Base-by-base conservation (phyloP, 92 coral and sea anemone genomes). In the Heliopora coerulea region DNA sequence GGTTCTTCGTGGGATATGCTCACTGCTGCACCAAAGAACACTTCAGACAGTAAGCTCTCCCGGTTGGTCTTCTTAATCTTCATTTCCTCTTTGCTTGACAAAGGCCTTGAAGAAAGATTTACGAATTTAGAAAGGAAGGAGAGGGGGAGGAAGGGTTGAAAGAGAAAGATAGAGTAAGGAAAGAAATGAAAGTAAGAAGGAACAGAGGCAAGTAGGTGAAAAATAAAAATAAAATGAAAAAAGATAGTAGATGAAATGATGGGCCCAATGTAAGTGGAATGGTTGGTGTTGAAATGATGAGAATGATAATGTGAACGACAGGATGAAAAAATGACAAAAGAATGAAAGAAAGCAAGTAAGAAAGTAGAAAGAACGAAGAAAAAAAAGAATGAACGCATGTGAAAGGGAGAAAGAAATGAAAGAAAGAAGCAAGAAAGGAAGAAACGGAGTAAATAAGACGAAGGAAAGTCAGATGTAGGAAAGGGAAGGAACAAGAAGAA, bases 31-130 rank as follows among this genome's bases (percentile, higher is more conserved):
- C 91, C 88, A 52, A 92, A 92, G 39, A 92, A 85, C 10, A 92
- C 97, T 73, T 92, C 97, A 9, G 97, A 92, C 25, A 92, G 83
- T 54, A 92, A 83, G 67, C 90, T 87, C 67, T 89, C 90, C 31
- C 91, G 82, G 34, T 89, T 92, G 10, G 84, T 72, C 49, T 89
- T 89, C 44, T 87, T 49, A 0, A 91, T 87, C 37, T 78, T 65
- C 56, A 78, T 82, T 69, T 92, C 97, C 52, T 91, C 97, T 81
- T 91, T 92, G 19, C 88, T 87, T 26, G 96, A 87, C 64, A 92
- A 83, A 2, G 97, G 97, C 56, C 96, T 92, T 67, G 20, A 83
- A 82, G 49, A 12, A 35, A 68, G 13, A n/a, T n/a, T n/a, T n/a
- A 50, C 58, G 58, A 5, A 5, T 50, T 50, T 50, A n/a, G n/a